phyloP scores from a whole-genome alignment of 2,113 vertebrate species.

The Hydropotes inermis region DNA sequence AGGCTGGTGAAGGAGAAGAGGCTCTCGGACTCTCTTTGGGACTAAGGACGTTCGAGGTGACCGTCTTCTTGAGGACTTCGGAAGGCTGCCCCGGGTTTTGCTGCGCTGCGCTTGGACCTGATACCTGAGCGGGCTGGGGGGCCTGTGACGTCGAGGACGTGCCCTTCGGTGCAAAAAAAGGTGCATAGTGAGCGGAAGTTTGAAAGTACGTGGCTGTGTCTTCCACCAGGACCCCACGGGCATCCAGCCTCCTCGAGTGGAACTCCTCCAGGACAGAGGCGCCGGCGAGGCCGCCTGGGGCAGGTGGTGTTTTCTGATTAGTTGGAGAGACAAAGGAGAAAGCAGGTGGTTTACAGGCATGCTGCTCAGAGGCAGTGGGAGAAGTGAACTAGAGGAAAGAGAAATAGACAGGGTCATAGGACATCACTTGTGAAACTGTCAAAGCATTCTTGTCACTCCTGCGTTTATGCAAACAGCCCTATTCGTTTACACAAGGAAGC shows the following conservation, averaged over 20 bases:
- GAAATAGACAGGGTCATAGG: constrained; percentile 79
- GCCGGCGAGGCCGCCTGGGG: constrained; percentile 68
- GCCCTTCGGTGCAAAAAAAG: constrained; percentile 55
- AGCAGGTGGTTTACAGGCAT: constrained; percentile 82
- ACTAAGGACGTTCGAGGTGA: neutral
- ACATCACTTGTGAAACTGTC: constrained; percentile 49
- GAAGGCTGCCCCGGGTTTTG: constrained; percentile 23
- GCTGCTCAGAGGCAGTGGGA: constrained; percentile 82
- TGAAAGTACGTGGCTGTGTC: constrained; percentile 78
- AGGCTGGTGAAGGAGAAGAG: constrained; percentile 66
- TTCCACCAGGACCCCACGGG: constrained; percentile 70
- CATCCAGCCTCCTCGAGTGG: constrained; percentile 74
- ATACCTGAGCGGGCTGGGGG: constrained; percentile 44
- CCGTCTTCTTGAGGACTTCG: constrained; percentile 38
- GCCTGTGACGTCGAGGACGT: constrained; percentile 38
- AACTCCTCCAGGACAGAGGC: constrained; percentile 79
- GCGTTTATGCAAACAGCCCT: neutral
- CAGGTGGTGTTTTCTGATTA: constrained; percentile 78
- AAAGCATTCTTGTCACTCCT: constrained; percentile 38
- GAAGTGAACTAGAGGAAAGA: constrained; percentile 82
- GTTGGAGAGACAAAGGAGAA: constrained; percentile 82
- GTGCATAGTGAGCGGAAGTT: constrained; percentile 64
- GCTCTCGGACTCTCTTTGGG: constrained; percentile 77
- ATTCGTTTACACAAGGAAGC: constrained; percentile 49
- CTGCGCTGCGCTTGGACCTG: constrained; percentile 46